Evolutionary conservation across 2,797 vertebrate genomes (phyloP).

Genomic region (Paedocypris micromegethes): DNA sequence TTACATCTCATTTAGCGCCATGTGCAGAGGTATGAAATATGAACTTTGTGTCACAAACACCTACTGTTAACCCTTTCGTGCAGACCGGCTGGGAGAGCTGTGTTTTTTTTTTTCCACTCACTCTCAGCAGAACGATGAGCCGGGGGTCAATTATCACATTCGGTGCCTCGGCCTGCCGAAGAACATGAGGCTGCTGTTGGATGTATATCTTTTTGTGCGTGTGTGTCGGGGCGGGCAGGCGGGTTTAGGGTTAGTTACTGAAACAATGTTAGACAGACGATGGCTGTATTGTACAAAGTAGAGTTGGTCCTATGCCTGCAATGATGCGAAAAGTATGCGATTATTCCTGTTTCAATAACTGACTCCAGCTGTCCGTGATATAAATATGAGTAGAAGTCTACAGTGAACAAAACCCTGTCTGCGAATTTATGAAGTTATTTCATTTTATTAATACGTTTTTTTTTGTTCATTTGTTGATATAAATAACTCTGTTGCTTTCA

Average conservation of each 20-base stretch:
- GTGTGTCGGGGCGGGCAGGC: conserved; percentile 33
- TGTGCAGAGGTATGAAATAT: conserved; percentile 26
- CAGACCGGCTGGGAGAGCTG: conserved; percentile 15
- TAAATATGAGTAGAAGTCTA: conserved; percentile 77
- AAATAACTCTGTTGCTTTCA: no score
- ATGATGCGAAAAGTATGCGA: conserved; percentile 69
- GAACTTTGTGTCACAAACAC: conserved; percentile 28
- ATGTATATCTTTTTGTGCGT: conserved; percentile 57
- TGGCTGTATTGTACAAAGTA: conserved; percentile 76
- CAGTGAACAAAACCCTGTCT: conserved; percentile 55
- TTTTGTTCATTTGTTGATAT: no score
- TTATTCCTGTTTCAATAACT: conserved; percentile 78
- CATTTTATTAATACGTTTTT: conserved; percentile 40
- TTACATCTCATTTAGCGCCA: conserved; percentile 40
- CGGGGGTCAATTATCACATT: conserved; percentile 45
- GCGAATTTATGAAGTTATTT: conserved; percentile 42
- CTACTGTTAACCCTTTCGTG: conserved; percentile 24
- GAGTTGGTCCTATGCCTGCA: conserved; percentile 72
- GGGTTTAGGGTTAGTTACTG: conserved; percentile 64
- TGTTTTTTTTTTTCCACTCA: conserved; percentile 22
- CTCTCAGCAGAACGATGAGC: conserved; percentile 37
- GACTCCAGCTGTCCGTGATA: conserved; percentile 70
- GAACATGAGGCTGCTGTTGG: conserved; percentile 58
- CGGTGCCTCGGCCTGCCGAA: conserved; percentile 56
- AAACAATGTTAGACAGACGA: conserved; percentile 64